Evolutionary conservation across 1,140 invertebrate genomes (phyloP).

Genomic region (Drepana arcuata): DNA sequence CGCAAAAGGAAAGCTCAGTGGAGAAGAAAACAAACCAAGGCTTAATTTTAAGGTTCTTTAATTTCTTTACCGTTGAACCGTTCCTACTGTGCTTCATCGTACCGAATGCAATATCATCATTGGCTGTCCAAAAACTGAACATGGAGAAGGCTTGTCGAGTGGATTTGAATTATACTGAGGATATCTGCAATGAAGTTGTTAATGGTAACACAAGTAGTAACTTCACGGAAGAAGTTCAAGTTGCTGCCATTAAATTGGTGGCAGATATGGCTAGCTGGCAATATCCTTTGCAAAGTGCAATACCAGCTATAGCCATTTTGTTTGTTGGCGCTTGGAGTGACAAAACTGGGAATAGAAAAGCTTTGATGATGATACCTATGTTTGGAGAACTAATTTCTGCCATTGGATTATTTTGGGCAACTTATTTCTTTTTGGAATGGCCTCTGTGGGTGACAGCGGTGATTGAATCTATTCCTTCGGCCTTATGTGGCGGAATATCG

Average conservation of each 20-base stretch:
- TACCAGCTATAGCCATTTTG: conserved; percentile 73
- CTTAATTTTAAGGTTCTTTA: conserved; percentile 23
- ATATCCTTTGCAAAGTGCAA: conserved; percentile 66
- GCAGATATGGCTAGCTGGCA: conserved; percentile 72
- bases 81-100: conserved; percentile 70
- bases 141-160: conserved; percentile 75
- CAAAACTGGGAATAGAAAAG: conserved; percentile 73
- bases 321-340: conserved; percentile 78
- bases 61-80: conserved; percentile 72
- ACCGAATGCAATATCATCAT: conserved; percentile 61
- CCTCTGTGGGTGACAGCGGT: conserved; percentile 69
- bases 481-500: conserved; percentile 68
- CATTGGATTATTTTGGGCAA: conserved; percentile 66
- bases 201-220: conserved; percentile 36
- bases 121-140: conserved; percentile 73
- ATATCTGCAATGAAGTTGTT: conserved; percentile 65
- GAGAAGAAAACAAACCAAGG: no score
- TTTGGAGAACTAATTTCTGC: conserved; percentile 67
- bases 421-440: conserved; percentile 69
- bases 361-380: conserved; percentile 71
- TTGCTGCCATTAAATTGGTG: conserved; percentile 62
- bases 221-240: conserved; percentile 32
- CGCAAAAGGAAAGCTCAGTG: conserved; percentile 8
- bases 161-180: conserved; percentile 68
- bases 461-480: conserved; percentile 68